Evolutionary conservation across 1,140 invertebrate genomes (phyloP), one percentile per base, ranked within the genome.

Genomic region (Holotrichia oblita): DNA sequence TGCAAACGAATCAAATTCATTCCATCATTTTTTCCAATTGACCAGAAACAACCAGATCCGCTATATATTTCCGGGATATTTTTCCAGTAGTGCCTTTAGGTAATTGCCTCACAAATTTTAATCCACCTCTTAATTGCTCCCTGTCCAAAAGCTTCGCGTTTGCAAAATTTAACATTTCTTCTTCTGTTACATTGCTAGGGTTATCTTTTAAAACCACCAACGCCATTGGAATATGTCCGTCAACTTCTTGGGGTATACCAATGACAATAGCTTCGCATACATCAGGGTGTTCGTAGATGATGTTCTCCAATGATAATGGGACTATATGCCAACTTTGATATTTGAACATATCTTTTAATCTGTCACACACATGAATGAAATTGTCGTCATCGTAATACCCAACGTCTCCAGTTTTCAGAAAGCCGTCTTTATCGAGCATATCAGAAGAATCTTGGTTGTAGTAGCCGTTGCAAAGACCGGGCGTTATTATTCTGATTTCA

Each of bases 291-390:
- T 92, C 89, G 75, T 93, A 88, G 6, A 97, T 89, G 12, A 96
- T 86, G 80, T 90, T 92, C 87, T 97, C 95, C 41, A 97, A 87
- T 86, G 95, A 93, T 2, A 94, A 92, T 8, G 95, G 95, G 40
- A 80, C 78, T 22, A 83, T 80, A 48, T 83, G 78, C 74, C 77
- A 79, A 59, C 40, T 8, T 22, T 34, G 27, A 40, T 92, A 93
- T 89, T 96, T 96, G 77, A 96, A 95, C 8, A 96, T 89, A 83
- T 96, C 94, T 81, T 96, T 96, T 3, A 94, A 80, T 77, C 94
- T 87, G 81, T 95, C 94, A 3, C 91, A 90, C 77, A 96, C 90
- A 78, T 88, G 93, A 61, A 95, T 88, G 73, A 87, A 87, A 1
- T 88, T 89, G 0, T 90, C 87, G 3, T 93, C 85, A 81, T 94